A percentile compares a stretch with the other conserved stretches of the same genome.
Conservation (phyloP, 2,113 vertebrate genomes). For the Echinops telfairi region DNA sequence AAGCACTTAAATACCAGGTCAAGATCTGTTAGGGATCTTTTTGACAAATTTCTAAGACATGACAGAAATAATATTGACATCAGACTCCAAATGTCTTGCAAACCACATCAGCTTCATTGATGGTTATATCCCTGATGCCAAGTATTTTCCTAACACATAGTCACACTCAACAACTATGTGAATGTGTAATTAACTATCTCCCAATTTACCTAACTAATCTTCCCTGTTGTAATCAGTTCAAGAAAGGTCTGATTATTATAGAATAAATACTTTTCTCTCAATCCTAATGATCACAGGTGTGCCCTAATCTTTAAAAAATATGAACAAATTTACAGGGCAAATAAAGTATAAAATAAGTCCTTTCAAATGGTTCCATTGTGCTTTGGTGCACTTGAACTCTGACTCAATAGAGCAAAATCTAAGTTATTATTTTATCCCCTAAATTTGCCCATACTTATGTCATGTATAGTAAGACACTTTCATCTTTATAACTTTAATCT, state of each 20-base stretch:
- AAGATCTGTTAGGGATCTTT: not conserved
- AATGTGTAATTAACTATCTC: constrained; percentile 4
- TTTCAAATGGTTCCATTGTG: not conserved
- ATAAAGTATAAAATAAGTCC: not conserved
- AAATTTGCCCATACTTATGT: not conserved
- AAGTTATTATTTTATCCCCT: not conserved
- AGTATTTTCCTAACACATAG: no score
- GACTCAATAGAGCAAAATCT: constrained; percentile 33
- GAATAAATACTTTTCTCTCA: constrained; percentile 31
- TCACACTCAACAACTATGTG: not conserved
- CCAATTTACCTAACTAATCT: not conserved
- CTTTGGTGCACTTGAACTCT: not conserved
- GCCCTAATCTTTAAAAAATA: not conserved
- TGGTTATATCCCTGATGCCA: not conserved
- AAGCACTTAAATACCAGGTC: not conserved
- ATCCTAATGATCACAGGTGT: not conserved
- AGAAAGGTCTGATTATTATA: not conserved
- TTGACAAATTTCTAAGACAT: not conserved
- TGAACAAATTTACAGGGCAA: not conserved
- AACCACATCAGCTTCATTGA: not conserved
- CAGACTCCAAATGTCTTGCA: constrained; percentile 10
- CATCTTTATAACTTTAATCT: constrained; percentile 26
- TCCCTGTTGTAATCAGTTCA: not conserved
- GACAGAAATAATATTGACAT: not conserved
- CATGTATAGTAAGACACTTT: not conserved